Conservation (phyloP, 2,888 invertebrate genomes). For the Scaptomyza flava region DNA sequence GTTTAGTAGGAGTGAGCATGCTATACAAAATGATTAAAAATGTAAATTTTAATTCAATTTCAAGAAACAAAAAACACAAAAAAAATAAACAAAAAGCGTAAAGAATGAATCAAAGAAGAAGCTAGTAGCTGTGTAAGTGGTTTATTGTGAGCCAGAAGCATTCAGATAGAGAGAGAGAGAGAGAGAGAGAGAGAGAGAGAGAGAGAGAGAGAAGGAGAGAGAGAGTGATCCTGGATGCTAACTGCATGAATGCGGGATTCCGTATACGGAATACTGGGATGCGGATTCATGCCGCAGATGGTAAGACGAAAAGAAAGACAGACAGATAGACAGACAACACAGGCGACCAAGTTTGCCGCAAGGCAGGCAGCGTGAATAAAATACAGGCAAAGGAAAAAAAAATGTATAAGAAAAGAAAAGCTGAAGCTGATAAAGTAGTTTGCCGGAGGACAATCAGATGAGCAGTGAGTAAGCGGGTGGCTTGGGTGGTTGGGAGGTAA, state of each 20-base stretch:
- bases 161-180: neutral
- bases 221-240: constrained; percentile 27
- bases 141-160: constrained; percentile 68
- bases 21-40: constrained; percentile 77
- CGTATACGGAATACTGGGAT: neutral
- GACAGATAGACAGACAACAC: constrained; percentile 13
- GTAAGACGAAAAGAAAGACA: constrained; percentile 23
- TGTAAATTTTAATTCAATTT: constrained; percentile 82
- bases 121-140: constrained; percentile 75
- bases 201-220: neutral
- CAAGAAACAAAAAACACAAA: constrained; percentile 35
- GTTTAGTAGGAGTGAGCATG: constrained; percentile 22
- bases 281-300: constrained; percentile 26
- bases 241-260: constrained; percentile 9
- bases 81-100: constrained; percentile 21
- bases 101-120: constrained; percentile 29
- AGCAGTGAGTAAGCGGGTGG: constrained; percentile 4
- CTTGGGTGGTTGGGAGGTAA: neutral
- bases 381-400: constrained; percentile 35
- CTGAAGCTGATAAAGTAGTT: constrained; percentile 69
- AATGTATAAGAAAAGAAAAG: constrained; percentile 45
- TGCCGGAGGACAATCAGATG: constrained; percentile 55
- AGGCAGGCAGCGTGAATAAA: constrained; percentile 63
- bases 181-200: neutral
- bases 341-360: constrained; percentile 75